Conservation (phyloP, 2,113 vertebrate species). For the zebrafish (Danio rerio) region GRCz12tu NC_133193.1:15398001-15398500, state of each 20-base stretch:
- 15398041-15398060: conserved; percentile 54
- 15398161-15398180: background rate
- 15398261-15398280: background rate
- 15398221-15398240: background rate
- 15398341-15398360: background rate
- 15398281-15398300: too few species aligned
- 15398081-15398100: conserved; percentile 9
- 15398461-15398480: too few species aligned
- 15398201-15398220: too few species aligned
- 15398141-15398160: too few species aligned
- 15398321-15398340: background rate
- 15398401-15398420: too few species aligned
- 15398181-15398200: too few species aligned
- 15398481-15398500: too few species aligned
- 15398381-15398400: background rate
- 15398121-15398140: background rate
- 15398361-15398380: background rate
- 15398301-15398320: background rate
- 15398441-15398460: too few species aligned
- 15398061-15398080: conserved; percentile 20
- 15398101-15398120: background rate
- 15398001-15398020: conserved; percentile 68
- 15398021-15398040: conserved; percentile 61
- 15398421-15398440: too few species aligned
- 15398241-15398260: background rate